These are phyloP conservation scores for Pomatorhinus ruficollis DNA, from an alignment of 2,113 vertebrate species.

Conservation along the genomic window DNA sequence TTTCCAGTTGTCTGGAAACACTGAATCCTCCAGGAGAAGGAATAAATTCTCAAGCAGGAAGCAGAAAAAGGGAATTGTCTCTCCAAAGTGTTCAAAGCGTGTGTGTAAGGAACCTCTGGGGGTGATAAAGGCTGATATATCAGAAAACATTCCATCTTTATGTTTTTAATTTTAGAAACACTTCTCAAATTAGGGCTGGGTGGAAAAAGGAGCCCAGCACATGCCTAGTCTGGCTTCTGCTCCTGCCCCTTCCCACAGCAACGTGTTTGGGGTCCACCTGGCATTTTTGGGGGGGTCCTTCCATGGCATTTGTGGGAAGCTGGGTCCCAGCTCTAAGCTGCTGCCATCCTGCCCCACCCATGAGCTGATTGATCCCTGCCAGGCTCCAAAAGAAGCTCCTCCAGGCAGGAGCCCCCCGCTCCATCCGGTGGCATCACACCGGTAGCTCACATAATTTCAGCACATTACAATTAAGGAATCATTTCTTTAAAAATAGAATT, in stretches of 20 bases:
- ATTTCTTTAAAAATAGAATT: conserved; percentile 25
- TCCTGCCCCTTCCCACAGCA: not conserved
- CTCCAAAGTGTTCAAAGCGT: accelerated
- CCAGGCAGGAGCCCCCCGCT: not conserved
- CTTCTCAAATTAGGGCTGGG: not conserved
- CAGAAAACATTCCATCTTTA: not conserved
- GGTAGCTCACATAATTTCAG: not conserved
- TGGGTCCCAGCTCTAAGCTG: not conserved
- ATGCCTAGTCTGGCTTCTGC: not conserved
- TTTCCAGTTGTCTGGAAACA: not conserved
- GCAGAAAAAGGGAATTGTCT: not conserved
- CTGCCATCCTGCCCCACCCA: not conserved
- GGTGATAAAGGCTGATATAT: not conserved
- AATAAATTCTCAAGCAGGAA: not conserved
- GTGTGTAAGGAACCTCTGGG: not conserved
- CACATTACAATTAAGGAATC: conserved; percentile 14
- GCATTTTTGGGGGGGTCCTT: not conserved
- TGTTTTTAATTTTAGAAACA: not conserved
- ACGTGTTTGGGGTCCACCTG: not conserved
- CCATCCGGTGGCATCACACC: not conserved
- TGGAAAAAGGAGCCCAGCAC: not conserved
- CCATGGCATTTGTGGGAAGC: not conserved
- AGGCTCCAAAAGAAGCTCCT: not conserved
- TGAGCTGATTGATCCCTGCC: not conserved
- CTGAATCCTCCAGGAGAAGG: not conserved